Conservation (phyloP, 2,797 vertebrate genomes). For the Sebastes vulpes region DNA sequence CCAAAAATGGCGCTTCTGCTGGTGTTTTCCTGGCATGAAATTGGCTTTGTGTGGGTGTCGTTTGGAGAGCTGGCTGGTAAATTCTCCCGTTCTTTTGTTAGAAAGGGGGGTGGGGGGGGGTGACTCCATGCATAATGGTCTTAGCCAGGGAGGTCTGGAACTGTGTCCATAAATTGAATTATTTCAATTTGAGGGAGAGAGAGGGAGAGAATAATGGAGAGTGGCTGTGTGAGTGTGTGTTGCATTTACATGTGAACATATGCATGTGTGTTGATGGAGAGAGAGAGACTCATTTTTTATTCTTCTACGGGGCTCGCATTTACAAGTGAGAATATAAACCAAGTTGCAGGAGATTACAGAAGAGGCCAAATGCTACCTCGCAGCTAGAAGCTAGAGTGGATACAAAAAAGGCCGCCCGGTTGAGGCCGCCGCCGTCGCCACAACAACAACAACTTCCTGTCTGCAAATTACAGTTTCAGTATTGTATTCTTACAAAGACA, state of each 20-base stretch:
- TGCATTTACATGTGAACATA: slow-evolving; percentile 80
- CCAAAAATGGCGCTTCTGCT: slow-evolving; percentile 79
- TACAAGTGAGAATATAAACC: slow-evolving; percentile 89
- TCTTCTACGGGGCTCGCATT: slow-evolving; percentile 87
- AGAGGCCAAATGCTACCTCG: slow-evolving; percentile 81
- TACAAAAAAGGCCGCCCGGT: slow-evolving; percentile 22
- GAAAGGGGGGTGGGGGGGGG: slow-evolving; percentile 34
- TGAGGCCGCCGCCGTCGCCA: not conserved
- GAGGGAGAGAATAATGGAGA: slow-evolving; percentile 78
- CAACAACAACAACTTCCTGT: slow-evolving; percentile 24
- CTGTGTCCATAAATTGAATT: slow-evolving; percentile 86
- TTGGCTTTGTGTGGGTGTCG: slow-evolving; percentile 87
- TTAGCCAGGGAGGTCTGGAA: slow-evolving; percentile 84
- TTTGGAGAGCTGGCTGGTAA: slow-evolving; percentile 87
- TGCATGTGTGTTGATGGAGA: slow-evolving; percentile 67
- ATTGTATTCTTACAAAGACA: slow-evolving; percentile 20
- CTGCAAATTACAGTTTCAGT: slow-evolving; percentile 21
- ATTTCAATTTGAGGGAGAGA: slow-evolving; percentile 84
- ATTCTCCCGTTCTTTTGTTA: slow-evolving; percentile 84
- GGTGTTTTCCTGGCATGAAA: slow-evolving; percentile 84
- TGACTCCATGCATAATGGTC: slow-evolving; percentile 81
- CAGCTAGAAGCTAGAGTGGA: slow-evolving; percentile 62
- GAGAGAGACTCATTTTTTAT: slow-evolving; percentile 86
- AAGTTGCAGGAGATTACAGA: slow-evolving; percentile 88
- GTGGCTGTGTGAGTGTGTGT: slow-evolving; percentile 64